Percentiles rank a stretch among this genome's conserved stretches.
Evolutionary conservation across 2,113 vertebrate genomes (phyloP).

Genomic region (Chitala chitala): DNA sequence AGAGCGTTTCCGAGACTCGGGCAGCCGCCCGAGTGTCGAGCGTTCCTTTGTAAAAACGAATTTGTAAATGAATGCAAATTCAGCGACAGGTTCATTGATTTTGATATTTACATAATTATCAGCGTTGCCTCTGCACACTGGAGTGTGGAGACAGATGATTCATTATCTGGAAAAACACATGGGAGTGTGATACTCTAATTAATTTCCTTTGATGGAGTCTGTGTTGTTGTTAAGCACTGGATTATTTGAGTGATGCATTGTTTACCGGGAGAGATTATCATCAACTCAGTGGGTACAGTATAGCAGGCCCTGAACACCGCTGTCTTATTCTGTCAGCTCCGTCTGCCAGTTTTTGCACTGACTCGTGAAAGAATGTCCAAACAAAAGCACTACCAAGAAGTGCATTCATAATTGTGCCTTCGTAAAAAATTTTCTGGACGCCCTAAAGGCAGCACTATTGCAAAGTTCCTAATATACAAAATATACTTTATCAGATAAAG

Average conservation of each 20-base stretch:
- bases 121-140: conserved; percentile 56
- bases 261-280: conserved; percentile 50
- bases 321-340: conserved; percentile 9
- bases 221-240: conserved; percentile 59
- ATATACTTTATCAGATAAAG: too few species aligned
- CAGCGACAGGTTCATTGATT: conserved; percentile 57
- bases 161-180: conserved; percentile 68
- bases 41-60: conserved; percentile 22
- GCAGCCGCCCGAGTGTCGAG: neutral
- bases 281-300: conserved; percentile 39
- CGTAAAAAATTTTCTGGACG: too few species aligned
- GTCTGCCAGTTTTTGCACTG: too few species aligned
- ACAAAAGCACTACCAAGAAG: too few species aligned
- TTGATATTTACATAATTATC: conserved; percentile 69
- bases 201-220: conserved; percentile 66
- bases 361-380: too few species aligned
- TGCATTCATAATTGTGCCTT: too few species aligned
- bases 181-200: conserved; percentile 66
- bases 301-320: conserved; percentile 11
- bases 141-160: conserved; percentile 62
- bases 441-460: too few species aligned
- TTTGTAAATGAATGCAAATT: conserved; percentile 35
- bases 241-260: conserved; percentile 59
- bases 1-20: conserved; percentile 1
- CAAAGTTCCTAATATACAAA: too few species aligned